Conservation (phyloP, 2,113 vertebrate genomes). For the Ciconia maguari region DNA sequence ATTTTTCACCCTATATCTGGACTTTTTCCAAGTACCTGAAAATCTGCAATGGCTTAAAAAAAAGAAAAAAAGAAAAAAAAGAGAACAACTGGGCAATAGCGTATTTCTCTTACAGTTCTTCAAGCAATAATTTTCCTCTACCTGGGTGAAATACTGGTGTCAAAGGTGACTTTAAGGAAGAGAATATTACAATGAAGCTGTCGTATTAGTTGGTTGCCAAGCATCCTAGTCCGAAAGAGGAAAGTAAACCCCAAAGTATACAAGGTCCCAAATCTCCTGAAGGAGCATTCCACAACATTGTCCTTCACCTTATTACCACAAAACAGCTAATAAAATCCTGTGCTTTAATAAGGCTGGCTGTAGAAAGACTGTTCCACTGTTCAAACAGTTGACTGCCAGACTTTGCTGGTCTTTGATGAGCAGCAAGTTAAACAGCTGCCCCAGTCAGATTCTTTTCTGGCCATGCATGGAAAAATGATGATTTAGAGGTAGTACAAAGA, state of each 20-base stretch:
- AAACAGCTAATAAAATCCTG: slow-evolving; percentile 76
- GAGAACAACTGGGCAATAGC: slow-evolving; percentile 64
- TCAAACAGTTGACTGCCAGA: slow-evolving; percentile 51
- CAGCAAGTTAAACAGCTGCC: slow-evolving; percentile 43
- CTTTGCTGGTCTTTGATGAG: slow-evolving; percentile 38
- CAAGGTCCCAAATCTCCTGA: slow-evolving; percentile 25
- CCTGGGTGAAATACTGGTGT: slow-evolving; percentile 75
- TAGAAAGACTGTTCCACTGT: slow-evolving; percentile 44
- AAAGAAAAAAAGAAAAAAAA: neutral
- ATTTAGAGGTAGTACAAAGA: neutral
- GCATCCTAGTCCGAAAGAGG: slow-evolving; percentile 39
- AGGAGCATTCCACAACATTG: slow-evolving; percentile 59
- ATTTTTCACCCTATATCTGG: neutral
- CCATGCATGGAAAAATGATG: neutral
- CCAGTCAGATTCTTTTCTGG: slow-evolving; percentile 1
- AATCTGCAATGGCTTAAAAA: neutral
- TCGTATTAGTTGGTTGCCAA: slow-evolving; percentile 77
- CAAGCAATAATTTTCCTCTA: slow-evolving; percentile 68
- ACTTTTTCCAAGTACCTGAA: neutral
- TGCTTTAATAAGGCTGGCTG: slow-evolving; percentile 62
- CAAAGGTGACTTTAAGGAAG: slow-evolving; percentile 77
- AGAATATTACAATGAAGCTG: slow-evolving; percentile 78
- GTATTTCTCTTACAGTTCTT: slow-evolving; percentile 72
- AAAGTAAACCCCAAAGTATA: slow-evolving; percentile 28
- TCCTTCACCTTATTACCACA: slow-evolving; percentile 54